Evolutionary conservation across 2,888 invertebrate species (phyloP).

Genomic region (Amphimallon solstitiale): DNA sequence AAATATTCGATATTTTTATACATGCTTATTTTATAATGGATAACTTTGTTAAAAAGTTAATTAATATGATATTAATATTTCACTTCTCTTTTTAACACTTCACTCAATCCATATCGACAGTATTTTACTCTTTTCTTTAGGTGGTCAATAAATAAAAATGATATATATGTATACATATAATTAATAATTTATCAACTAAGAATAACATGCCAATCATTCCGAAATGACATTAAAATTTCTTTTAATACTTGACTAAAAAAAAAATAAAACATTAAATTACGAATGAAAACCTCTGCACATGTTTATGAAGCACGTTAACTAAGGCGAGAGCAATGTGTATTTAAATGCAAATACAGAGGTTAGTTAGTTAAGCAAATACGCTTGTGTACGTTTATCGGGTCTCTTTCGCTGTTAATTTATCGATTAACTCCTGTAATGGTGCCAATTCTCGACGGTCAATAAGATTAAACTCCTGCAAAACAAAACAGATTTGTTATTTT

Average conservation of each 20-base stretch:
- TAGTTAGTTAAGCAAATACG: constrained; percentile 23
- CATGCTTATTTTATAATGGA: constrained; percentile 4
- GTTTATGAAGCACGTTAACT: constrained; percentile 27
- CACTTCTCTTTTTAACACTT: not conserved
- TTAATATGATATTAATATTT: not conserved
- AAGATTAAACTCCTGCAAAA: constrained; percentile 93
- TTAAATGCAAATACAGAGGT: constrained; percentile 30
- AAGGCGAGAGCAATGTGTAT: constrained; percentile 27
- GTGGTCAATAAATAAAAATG: not conserved
- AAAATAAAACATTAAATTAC: constrained; percentile 19
- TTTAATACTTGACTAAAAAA: not conserved
- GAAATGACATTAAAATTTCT: too few species aligned
- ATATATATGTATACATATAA: too few species aligned
- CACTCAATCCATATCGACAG: not conserved
- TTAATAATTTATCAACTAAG: not conserved
- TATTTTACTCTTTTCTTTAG: not conserved
- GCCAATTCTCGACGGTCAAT: constrained; percentile 97
- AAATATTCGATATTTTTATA: constrained; percentile 30
- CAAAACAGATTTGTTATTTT: constrained; percentile 14
- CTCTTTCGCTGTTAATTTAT: constrained; percentile 92
- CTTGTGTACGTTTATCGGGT: constrained; percentile 72
- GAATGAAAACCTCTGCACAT: constrained; percentile 33
- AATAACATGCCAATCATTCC: too few species aligned
- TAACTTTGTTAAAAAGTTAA: constrained; percentile 1
- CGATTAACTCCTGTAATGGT: constrained; percentile 96